A percentile compares a stretch with the other conserved stretches of the same genome.
Evolutionary conservation across 1,140 invertebrate species (phyloP).

Genomic region (Drosophila funebris): DNA sequence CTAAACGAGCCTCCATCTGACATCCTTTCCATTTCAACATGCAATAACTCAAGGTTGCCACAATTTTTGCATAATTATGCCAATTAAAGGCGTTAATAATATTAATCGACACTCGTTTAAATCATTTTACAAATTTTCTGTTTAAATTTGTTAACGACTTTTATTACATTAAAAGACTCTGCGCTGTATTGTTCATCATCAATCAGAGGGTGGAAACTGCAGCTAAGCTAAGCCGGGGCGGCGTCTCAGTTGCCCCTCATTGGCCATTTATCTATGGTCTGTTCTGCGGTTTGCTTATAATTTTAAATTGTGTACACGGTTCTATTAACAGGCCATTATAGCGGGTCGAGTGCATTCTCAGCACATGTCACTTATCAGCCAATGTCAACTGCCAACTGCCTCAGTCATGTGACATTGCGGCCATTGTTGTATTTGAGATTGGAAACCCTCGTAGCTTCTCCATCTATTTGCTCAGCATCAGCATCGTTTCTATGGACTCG

Average conservation of each 20-base stretch:
- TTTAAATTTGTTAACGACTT: background rate
- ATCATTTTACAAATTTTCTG: background rate
- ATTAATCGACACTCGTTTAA: conserved; percentile 7
- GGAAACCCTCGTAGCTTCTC: conserved; percentile 10
- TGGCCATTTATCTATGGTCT: conserved; percentile 63
- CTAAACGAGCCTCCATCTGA: conserved; percentile 61
- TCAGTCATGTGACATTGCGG: conserved; percentile 55
- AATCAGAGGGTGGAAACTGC: too few relatives aligned
- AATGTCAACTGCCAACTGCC: conserved; percentile 51
- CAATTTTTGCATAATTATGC: conserved; percentile 51
- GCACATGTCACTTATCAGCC: conserved; percentile 72
- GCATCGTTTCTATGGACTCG: conserved; percentile 35
- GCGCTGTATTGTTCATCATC: background rate
- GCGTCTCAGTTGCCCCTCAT: too few relatives aligned
- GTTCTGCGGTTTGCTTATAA: conserved; percentile 69
- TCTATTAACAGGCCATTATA: conserved; percentile 69
- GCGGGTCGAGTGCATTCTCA: conserved; percentile 48
- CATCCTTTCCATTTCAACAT: conserved; percentile 35
- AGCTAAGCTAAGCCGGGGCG: too few relatives aligned
- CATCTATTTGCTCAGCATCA: conserved; percentile 56
- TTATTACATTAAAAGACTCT: too few relatives aligned
- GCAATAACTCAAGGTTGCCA: conserved; percentile 40
- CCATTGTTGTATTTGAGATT: conserved; percentile 59
- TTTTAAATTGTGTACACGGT: conserved; percentile 54
- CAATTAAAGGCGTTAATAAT: conserved; percentile 17